Evolutionary conservation across 2,797 vertebrate genomes (phyloP).

Genomic region (Pantherophis vulpinus): DNA sequence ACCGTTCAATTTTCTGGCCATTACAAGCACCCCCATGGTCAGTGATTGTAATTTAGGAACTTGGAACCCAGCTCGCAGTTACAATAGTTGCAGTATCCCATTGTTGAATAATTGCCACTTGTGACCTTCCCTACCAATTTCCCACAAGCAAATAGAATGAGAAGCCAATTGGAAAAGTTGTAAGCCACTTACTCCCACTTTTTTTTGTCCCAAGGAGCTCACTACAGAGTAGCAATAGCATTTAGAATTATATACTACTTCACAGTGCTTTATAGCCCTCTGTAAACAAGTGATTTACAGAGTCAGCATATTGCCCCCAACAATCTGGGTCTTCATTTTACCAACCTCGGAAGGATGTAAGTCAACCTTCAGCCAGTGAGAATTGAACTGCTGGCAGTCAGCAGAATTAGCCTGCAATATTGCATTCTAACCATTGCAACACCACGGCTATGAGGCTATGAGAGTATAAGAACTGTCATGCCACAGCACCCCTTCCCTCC

Average conservation of each 20-base stretch:
- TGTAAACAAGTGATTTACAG: background rate
- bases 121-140: background rate
- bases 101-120: background rate
- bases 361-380: background rate
- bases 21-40: background rate
- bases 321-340: background rate
- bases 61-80: background rate
- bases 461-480: background rate
- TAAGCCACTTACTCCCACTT: background rate
- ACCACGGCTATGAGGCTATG: background rate
- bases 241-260: background rate
- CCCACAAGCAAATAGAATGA: background rate
- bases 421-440: background rate
- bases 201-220: background rate
- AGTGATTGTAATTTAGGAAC: background rate
- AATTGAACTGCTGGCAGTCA: background rate
- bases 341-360: background rate
- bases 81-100: background rate
- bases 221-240: background rate
- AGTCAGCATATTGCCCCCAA: background rate
- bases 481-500: background rate
- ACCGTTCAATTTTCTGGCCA: background rate
- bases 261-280: background rate
- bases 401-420: background rate
- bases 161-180: background rate